phyloP scores from a whole-genome alignment of 2,113 vertebrate species.

The Callipepla squamata region DNA sequence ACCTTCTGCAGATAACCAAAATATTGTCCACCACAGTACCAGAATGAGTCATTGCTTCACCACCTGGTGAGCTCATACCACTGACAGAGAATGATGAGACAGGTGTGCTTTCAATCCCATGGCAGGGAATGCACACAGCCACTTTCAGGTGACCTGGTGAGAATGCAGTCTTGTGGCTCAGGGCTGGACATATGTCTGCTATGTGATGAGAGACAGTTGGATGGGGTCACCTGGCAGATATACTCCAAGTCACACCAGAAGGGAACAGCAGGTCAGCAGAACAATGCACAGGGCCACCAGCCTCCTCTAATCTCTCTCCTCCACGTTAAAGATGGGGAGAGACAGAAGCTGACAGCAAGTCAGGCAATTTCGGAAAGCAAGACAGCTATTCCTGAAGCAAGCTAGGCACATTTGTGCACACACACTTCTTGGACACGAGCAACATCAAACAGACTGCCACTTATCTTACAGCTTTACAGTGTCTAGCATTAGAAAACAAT shows the following conservation, averaged over 20 bases:
- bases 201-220: background rate
- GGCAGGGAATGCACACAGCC: accelerated
- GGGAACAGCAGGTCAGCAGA: background rate
- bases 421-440: background rate
- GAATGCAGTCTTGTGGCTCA: accelerated
- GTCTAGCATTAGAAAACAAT: constrained; percentile 11
- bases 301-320: background rate
- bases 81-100: background rate
- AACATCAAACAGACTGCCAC: background rate
- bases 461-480: background rate
- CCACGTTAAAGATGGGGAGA: accelerated
- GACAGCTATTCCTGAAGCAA: background rate
- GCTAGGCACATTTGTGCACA: background rate
- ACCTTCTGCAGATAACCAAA: background rate
- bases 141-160: accelerated
- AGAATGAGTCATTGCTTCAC: background rate
- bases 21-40: background rate
- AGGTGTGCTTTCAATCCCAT: accelerated
- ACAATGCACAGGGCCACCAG: background rate
- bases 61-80: background rate
- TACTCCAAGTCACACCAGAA: background rate
- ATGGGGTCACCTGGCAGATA: accelerated
- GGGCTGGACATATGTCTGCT: accelerated
- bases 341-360: background rate
- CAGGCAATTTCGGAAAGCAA: background rate